phyloP scores from a whole-genome alignment of 37 sponge, comb jelly and placozoan species.

The Beroe forskalii region DNA sequence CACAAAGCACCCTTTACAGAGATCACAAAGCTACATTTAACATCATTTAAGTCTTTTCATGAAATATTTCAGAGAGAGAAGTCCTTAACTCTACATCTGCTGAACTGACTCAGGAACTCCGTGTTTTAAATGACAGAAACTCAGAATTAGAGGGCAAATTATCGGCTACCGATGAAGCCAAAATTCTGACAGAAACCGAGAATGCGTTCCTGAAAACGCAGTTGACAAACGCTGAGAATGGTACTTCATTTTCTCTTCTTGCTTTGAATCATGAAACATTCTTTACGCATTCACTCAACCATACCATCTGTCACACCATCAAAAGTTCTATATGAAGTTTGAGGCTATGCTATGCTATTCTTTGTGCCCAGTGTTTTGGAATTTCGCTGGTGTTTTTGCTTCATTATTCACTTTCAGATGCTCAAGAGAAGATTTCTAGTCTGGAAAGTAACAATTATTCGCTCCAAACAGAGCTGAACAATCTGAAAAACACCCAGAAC shows the following conservation, averaged over 20 bases:
- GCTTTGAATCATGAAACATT: too few species aligned
- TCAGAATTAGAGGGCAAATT: slow-evolving; percentile 14
- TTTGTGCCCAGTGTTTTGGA: too few species aligned
- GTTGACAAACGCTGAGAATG: neutral
- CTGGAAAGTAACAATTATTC: neutral
- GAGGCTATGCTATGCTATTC: too few species aligned
- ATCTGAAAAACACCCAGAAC: slow-evolving; percentile 10
- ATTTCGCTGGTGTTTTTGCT: too few species aligned
- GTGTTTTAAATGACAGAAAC: neutral
- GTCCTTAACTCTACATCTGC: neutral
- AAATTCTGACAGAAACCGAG: neutral
- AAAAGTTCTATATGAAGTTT: too few species aligned
- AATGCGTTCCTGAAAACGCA: neutral
- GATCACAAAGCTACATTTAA: too few species aligned
- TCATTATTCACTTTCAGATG: neutral
- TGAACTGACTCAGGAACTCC: neutral
- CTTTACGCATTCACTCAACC: too few species aligned
- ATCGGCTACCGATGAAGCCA: neutral
- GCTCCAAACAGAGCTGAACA: slow-evolving; percentile 38
- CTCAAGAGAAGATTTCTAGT: neutral
- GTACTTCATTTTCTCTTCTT: too few species aligned
- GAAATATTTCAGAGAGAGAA: neutral
- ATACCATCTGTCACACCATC: too few species aligned
- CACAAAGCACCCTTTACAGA: too few species aligned
- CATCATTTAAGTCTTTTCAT: neutral